Conservation (phyloP, 1,140 invertebrate species). For the Drosophila serrata region DNA sequence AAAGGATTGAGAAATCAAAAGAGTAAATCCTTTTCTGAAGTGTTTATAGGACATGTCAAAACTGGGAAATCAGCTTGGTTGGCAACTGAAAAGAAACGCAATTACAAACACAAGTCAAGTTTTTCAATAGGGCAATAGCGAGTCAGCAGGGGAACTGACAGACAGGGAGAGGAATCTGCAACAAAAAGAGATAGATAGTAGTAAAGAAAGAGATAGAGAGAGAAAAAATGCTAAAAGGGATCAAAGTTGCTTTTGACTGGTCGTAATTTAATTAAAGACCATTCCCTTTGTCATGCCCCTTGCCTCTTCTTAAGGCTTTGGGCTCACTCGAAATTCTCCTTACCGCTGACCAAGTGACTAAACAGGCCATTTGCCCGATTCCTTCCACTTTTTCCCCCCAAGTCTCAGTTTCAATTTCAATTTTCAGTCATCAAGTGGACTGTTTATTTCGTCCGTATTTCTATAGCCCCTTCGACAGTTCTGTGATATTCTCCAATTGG, state of each 20-base stretch:
- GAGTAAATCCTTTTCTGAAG: background rate
- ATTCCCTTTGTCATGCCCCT: slow-evolving; percentile 57
- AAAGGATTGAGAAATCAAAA: background rate
- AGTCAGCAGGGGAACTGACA: background rate
- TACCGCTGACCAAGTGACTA: slow-evolving; percentile 54
- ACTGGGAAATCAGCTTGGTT: slow-evolving; percentile 31
- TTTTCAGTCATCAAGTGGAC: slow-evolving; percentile 73
- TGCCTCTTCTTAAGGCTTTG: slow-evolving; percentile 6
- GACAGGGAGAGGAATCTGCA: slow-evolving; percentile 12
- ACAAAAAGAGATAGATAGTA: slow-evolving; percentile 1
- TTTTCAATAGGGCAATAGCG: slow-evolving; percentile 38
- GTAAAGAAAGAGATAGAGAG: background rate
- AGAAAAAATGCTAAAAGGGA: slow-evolving; percentile 57
- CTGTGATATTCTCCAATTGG: slow-evolving; percentile 24
- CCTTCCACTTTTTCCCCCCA: slow-evolving; percentile 30
- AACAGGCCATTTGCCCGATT: slow-evolving; percentile 48
- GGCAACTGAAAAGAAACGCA: slow-evolving; percentile 66
- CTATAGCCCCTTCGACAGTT: slow-evolving; percentile 4
- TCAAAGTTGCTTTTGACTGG: slow-evolving; percentile 78
- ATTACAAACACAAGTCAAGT: slow-evolving; percentile 79
- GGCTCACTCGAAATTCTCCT: slow-evolving; percentile 15
- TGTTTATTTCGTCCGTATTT: slow-evolving; percentile 48
- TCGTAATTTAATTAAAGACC: slow-evolving; percentile 81
- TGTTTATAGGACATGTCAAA: slow-evolving; percentile 12
- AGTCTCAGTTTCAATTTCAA: slow-evolving; percentile 69